These are phyloP conservation scores for Caenorhabditis afra DNA, from an alignment of 2,888 invertebrate species.

Conservation along the genomic window DNA sequence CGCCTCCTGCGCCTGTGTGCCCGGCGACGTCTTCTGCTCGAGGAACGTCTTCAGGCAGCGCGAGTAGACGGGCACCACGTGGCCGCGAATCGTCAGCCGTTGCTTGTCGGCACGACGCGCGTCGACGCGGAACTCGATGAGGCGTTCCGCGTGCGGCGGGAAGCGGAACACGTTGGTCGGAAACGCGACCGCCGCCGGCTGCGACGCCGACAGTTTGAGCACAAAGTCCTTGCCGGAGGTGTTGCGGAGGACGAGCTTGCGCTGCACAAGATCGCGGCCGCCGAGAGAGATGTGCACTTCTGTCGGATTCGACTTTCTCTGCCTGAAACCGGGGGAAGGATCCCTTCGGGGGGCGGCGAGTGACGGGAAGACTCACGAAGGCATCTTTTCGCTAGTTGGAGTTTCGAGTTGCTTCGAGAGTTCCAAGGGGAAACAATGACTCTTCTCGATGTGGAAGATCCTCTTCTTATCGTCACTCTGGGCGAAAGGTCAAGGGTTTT, in stretches of 20 bases:
- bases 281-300: slow-evolving; percentile 43
- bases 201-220: slow-evolving; percentile 43
- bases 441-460: background rate
- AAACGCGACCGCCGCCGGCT: slow-evolving; percentile 26
- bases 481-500: too few species aligned
- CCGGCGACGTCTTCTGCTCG: slow-evolving; percentile 26
- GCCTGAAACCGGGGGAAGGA: slow-evolving; percentile 49
- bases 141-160: slow-evolving; percentile 42
- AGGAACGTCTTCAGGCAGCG: slow-evolving; percentile 36
- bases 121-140: slow-evolving; percentile 53
- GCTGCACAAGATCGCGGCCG: slow-evolving; percentile 48
- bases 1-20: slow-evolving; percentile 34
- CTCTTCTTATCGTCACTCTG: too few species aligned
- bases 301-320: slow-evolving; percentile 51
- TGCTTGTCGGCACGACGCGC: slow-evolving; percentile 21
- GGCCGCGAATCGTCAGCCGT: slow-evolving; percentile 34
- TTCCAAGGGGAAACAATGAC: slow-evolving; percentile 28
- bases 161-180: slow-evolving; percentile 57
- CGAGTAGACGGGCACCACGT: slow-evolving; percentile 49
- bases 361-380: slow-evolving; percentile 29
- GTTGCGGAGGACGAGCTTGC: slow-evolving; percentile 54
- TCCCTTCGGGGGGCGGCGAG: background rate
- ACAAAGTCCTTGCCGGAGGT: slow-evolving; percentile 56
- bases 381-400: slow-evolving; percentile 38
- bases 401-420: slow-evolving; percentile 36